Evolutionary conservation across 2,113 vertebrate genomes (phyloP), one percentile per base, ranked within the genome.

Genomic region (Seriola dumerili): DNA sequence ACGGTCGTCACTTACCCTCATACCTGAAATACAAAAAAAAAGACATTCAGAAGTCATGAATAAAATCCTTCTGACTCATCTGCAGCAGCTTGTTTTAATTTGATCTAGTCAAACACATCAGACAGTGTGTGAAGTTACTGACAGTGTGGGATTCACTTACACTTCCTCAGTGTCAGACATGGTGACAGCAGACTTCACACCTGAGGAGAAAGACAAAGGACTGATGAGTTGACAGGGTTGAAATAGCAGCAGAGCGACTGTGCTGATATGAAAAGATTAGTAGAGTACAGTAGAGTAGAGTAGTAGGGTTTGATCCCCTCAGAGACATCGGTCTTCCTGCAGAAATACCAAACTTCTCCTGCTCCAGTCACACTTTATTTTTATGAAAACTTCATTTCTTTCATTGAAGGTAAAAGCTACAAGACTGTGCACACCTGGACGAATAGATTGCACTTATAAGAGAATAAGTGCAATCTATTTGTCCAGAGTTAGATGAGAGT

Each of bases 151-250:
- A 57, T 86, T 40, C 93, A 97, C 97, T 98, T 91, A 99, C 97
- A 95, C 91, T 92, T 99, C 97, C 84, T 99, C 97, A 0, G 94
- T 96, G 93, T 99, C 97, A 89, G 97, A 99, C 97, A 98, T 99
- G 94, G 76, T 93, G 95, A 92, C 80, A 83, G 75, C 5, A 87
- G 91, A 85, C 48, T 85, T 92, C 78, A 83, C 90, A 94, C 96
- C 97, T 96, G 89, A 84, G 79, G 66, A 48, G 57, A 80, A 72
- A 83, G 11, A 69, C 73, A 32, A 69, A 59, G 54, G 50, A 9
- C 19, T 14, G 25, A n/a, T 78, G 74, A 73, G 67, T 42, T 25
- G 46, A 42, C 48, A 12, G 32, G 16, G 5, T 54, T 64, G 4
- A 69, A 72, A 65, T 63, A 54, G 36, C 61, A 36, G 57, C 48